Evolutionary conservation across 2,797 vertebrate genomes (phyloP).

Genomic region (Peromyscus eremicus): DNA sequence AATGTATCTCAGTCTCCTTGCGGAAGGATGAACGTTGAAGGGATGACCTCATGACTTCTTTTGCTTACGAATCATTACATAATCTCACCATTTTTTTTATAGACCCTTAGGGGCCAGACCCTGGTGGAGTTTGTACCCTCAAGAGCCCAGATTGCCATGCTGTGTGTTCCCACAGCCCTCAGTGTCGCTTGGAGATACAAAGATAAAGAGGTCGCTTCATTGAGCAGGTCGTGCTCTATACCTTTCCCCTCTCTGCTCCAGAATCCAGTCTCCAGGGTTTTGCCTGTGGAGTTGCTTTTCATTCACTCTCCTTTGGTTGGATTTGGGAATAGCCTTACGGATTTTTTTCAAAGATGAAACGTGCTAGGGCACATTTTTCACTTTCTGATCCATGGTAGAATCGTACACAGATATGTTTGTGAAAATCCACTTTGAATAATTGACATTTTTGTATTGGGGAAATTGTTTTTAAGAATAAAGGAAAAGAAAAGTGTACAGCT

Average conservation of each 20-base stretch:
- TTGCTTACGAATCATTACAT: slow-evolving; percentile 12
- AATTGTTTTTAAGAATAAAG: slow-evolving; percentile 71
- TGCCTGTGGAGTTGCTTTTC: slow-evolving; percentile 40
- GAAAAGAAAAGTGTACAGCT: slow-evolving; percentile 74
- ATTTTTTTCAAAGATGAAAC: slow-evolving; percentile 65
- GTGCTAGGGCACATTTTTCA: slow-evolving; percentile 45
- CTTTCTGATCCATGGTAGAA: slow-evolving; percentile 66
- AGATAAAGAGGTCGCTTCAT: neutral
- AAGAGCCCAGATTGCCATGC: neutral
- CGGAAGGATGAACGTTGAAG: slow-evolving; percentile 36
- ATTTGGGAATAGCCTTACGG: slow-evolving; percentile 55
- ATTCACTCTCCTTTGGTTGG: slow-evolving; percentile 61
- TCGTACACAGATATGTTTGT: slow-evolving; percentile 56
- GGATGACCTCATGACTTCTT: slow-evolving; percentile 43
- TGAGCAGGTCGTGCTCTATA: slow-evolving; percentile 30
- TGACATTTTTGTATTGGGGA: slow-evolving; percentile 71
- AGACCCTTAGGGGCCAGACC: slow-evolving; percentile 36
- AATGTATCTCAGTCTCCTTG: slow-evolving; percentile 71
- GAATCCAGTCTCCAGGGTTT: slow-evolving; percentile 59
- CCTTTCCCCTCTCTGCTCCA: slow-evolving; percentile 63
- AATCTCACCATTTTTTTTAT: neutral
- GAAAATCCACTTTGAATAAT: slow-evolving; percentile 72
- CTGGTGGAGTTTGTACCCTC: neutral
- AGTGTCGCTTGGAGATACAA: slow-evolving; percentile 39
- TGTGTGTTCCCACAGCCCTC: slow-evolving; percentile 13